A percentile compares a stretch with the other conserved stretches of the same genome.
phyloP scores from a whole-genome alignment of 2,797 vertebrate genomes.

The Premnoplex brunnescens region DNA sequence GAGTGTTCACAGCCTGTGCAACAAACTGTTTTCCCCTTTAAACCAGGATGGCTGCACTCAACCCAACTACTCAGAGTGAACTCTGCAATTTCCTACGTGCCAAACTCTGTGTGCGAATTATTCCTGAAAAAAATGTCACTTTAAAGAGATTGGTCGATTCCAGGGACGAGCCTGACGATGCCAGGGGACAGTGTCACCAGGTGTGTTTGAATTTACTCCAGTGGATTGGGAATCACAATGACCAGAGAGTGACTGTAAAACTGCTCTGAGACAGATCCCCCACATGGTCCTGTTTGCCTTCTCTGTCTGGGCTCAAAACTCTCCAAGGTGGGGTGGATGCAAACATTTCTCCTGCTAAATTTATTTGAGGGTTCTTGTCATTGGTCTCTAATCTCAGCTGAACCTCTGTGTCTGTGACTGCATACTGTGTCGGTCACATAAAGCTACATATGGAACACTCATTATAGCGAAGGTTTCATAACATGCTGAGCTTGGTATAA shows the following conservation, averaged over 20 bases:
- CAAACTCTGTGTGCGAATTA: rapidly evolving
- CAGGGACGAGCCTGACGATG: background rate
- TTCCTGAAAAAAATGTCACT: background rate
- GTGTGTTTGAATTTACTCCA: background rate
- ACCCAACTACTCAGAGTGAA: background rate
- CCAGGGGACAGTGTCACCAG: background rate
- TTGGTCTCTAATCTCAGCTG: background rate
- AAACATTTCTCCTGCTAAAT: background rate
- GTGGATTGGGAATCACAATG: background rate
- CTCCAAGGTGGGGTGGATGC: background rate
- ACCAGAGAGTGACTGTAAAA: background rate
- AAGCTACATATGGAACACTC: background rate
- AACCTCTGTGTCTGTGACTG: background rate
- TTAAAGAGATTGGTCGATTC: background rate
- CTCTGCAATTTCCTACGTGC: background rate
- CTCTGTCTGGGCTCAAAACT: background rate
- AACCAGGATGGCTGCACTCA: background rate
- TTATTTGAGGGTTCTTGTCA: background rate
- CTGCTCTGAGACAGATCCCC: background rate
- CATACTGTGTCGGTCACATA: background rate
- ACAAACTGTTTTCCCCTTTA: background rate
- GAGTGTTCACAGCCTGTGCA: background rate
- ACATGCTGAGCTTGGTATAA: background rate
- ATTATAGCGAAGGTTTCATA: background rate
- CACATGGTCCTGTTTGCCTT: background rate